Base-by-base conservation (phyloP, 2,888 invertebrate genomes). In the Branchellion lobata region DNA sequence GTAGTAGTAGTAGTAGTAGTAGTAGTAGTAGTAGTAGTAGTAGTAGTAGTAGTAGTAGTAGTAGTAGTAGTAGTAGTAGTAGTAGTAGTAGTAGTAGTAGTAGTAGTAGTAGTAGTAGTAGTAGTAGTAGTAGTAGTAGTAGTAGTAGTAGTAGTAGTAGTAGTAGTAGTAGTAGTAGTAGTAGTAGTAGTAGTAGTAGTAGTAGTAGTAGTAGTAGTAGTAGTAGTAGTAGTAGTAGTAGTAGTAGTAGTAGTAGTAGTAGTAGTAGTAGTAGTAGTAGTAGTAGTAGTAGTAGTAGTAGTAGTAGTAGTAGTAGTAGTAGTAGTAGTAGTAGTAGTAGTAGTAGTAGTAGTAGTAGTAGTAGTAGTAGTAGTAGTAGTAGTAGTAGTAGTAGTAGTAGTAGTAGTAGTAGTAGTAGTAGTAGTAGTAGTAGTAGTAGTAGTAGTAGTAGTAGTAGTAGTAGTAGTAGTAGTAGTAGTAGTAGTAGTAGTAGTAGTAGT, bases 151-250 rank as follows among this genome's bases (percentile, higher is more conserved):
- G 73, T 73, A 34, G 73, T 73, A 73, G 73, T 73, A 34, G 73
- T 73, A 73, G 73, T 73, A 34, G 73, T 73, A 73, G 73, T 73
- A 34, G 73, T 73, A 73, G 73, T 73, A 34, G 73, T 73, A 73
- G 73, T 73, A 73, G 73, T 73, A 73, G 73, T 73, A 73, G 73
- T 73, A 73, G 73, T 73, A 73, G 36, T 73, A 73, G 73, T 73
- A 73, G 73, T 73, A 73, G 73, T 73, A 73, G 73, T 73, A 73
- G 73, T 73, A 73, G 73, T 73, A 73, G 73, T 73, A 73, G 73
- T 73, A 73, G 73, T 73, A 73, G 73, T 73, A 73, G 73, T 34
- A 73, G 73, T 73, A 73, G n/a, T n/a, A n/a, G n/a, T n/a, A n/a
- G n/a, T n/a, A n/a, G n/a, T n/a, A n/a, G n/a, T n/a, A n/a, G n/a